A percentile compares a stretch with the other conserved stretches of the same genome.
Conservation (phyloP, 1,140 invertebrate species). For the Ruditapes philippinarum region DNA sequence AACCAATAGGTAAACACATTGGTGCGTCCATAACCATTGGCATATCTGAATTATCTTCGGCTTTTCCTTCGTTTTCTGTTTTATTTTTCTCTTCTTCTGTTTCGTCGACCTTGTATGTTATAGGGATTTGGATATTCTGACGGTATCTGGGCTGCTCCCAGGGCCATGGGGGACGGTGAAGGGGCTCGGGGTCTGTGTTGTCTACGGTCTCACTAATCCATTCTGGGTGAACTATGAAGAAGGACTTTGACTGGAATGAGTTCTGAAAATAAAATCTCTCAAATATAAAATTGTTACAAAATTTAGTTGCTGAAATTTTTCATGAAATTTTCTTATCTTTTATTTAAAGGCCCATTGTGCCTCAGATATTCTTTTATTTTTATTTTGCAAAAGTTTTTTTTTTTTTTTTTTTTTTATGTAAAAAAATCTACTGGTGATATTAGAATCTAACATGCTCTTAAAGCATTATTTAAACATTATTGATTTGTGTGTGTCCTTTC, state of each 20-base stretch:
- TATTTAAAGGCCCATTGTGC: too few relatives aligned
- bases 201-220: constrained; percentile 70
- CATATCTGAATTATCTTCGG: neutral
- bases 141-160: constrained; percentile 78
- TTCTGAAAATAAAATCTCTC: constrained; percentile 73
- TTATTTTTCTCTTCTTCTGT: constrained; percentile 22
- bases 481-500: too few relatives aligned
- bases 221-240: constrained; percentile 74
- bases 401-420: too few relatives aligned
- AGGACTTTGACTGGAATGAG: constrained; percentile 68
- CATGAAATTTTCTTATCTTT: too few relatives aligned
- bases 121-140: constrained; percentile 68
- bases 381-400: too few relatives aligned
- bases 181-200: constrained; percentile 67
- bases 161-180: constrained; percentile 74
- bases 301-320: too few relatives aligned
- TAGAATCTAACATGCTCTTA: too few relatives aligned
- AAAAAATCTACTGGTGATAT: too few relatives aligned
- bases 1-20: constrained; percentile 36
- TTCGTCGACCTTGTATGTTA: constrained; percentile 35
- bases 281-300: too few relatives aligned
- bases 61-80: neutral
- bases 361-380: too few relatives aligned
- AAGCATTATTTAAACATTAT: too few relatives aligned
- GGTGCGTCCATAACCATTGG: neutral